Conservation (phyloP, 2,888 invertebrate species). For the Dasypogon diadema region DNA sequence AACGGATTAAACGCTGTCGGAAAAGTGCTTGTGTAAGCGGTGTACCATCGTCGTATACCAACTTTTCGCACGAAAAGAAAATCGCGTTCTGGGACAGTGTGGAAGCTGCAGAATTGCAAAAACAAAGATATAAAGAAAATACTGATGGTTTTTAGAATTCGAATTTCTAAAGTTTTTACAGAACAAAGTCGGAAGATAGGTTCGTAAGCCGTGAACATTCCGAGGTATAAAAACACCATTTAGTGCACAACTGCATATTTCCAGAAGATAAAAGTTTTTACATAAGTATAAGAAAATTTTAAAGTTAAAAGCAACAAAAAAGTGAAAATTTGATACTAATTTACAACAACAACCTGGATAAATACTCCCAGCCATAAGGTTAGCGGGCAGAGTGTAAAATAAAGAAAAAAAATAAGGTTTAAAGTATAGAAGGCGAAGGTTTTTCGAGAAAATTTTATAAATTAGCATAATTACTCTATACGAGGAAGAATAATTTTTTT, state of each 20-base stretch:
- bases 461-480: neutral
- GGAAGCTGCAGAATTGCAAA: conserved; percentile 5
- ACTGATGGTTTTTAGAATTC: conserved; percentile 11
- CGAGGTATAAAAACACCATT: conserved; percentile 23
- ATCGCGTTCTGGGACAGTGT: neutral
- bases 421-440: neutral
- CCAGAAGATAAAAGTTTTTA: neutral
- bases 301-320: conserved; percentile 12
- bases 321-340: conserved; percentile 49
- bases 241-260: conserved; percentile 42
- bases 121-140: conserved; percentile 9
- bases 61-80: neutral
- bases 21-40: neutral
- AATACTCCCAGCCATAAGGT: conserved; percentile 23
- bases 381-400: conserved; percentile 30
- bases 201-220: conserved; percentile 27
- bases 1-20: conserved; percentile 1
- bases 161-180: conserved; percentile 5
- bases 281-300: conserved; percentile 31
- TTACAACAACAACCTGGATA: conserved; percentile 45
- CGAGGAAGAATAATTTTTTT: conserved; percentile 16
- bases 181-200: neutral
- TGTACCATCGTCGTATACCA: neutral
- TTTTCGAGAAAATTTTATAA: conserved; percentile 39
- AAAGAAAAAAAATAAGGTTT: neutral